Evolutionary conservation across 1,140 invertebrate species (phyloP), one percentile per base, ranked within the genome.

Genomic region (Diabrotica undecimpunctata): DNA sequence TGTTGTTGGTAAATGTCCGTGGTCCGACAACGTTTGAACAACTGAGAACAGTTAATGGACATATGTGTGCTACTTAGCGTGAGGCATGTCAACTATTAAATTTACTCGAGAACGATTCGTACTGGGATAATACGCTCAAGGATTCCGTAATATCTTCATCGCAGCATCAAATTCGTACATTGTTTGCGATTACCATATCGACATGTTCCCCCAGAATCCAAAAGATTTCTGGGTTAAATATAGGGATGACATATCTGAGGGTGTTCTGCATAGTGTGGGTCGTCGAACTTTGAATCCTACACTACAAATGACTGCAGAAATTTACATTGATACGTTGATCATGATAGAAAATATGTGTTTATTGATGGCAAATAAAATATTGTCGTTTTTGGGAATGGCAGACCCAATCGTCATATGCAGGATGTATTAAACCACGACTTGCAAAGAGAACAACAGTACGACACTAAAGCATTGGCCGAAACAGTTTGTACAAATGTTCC

Each of bases 151-250:
- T 65, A 64, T 61, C 73, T 62, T 58, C 70, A 65, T 56, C 51
- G 71, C 75, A 77, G 70, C 63, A 73, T 13, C 73, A 81, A 74
- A 77, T 83, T 62, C 74, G 77, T 51, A 72, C 71, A 67, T 76
- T 80, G 71, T 81, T 82, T 73, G 74, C 75, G 39, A 79, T 79
- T 57, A 71, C 59, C 64, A 70, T 66, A 12, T 53, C 65, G 7
- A 69, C 67, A 62, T 69, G 65, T 66, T 66, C 54, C 63, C 66
- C 46, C 52, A 57, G 13, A 53, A 57, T n/a, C 54, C 69, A 62
- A 35, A n/a, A 59, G 4, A 56, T 10, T 41, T 72, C n/a, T 72
- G 66, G 70, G 41, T 71, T 35, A 79, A 75, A 66, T 78, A 78
- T 66, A 79, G 75, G 56, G 75, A 78, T 72, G 12, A 68, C 63